Evolutionary conservation across 2,888 invertebrate genomes (phyloP).

Genomic region (Sympetrum striolatum): DNA sequence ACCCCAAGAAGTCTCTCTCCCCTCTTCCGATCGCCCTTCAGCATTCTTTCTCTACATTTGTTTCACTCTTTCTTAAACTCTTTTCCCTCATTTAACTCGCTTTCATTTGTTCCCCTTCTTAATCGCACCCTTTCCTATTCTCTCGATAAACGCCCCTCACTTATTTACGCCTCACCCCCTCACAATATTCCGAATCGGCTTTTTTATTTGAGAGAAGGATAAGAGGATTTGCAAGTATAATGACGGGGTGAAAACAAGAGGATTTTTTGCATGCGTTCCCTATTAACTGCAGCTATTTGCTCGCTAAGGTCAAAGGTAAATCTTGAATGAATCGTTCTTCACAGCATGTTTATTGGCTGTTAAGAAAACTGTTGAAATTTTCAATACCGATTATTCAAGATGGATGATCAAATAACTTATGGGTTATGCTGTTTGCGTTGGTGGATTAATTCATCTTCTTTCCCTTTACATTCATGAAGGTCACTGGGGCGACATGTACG

Average conservation of each 20-base stretch:
- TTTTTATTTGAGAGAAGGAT: neutral
- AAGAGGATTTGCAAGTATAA: neutral
- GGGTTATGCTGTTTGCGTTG: too few species aligned
- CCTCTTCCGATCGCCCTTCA: neutral
- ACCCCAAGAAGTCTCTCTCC: neutral
- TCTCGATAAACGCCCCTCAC: neutral
- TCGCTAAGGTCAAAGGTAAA: neutral
- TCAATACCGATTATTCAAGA: too few species aligned
- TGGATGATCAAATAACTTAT: too few species aligned
- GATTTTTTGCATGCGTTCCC: neutral
- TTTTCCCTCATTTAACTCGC: conserved; percentile 31
- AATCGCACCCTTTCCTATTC: neutral
- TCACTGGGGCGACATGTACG: too few species aligned
- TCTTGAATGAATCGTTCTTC: neutral
- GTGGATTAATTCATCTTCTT: too few species aligned
- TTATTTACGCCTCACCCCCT: neutral
- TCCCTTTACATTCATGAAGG: too few species aligned
- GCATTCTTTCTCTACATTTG: conserved; percentile 20
- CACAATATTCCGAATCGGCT: neutral
- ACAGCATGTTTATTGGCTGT: too few species aligned
- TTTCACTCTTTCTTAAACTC: conserved; percentile 21
- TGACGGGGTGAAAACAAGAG: neutral
- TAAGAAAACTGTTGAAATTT: too few species aligned
- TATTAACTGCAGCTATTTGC: neutral
- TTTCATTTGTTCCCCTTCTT: neutral